Evolutionary conservation across 2,113 vertebrate genomes (phyloP).

Genomic region (Thryonomys swinderianus): DNA sequence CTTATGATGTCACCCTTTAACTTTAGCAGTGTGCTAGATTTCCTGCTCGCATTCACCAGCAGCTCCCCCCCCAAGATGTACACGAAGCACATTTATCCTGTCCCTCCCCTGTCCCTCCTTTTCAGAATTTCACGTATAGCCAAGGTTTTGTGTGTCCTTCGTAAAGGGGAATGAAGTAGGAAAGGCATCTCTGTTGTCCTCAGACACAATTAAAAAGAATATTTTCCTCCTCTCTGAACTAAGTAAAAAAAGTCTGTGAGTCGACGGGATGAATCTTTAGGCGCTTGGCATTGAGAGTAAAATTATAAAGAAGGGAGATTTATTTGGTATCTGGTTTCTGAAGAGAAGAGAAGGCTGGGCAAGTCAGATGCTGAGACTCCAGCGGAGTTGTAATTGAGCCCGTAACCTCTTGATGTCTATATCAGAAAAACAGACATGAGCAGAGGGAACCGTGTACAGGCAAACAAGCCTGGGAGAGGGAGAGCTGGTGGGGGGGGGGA

Average conservation of each 20-base stretch:
- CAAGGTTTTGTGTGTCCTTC: slow-evolving; percentile 33
- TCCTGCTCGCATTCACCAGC: slow-evolving; percentile 71
- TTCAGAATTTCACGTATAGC: slow-evolving; percentile 67
- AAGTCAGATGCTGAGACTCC: slow-evolving; percentile 81
- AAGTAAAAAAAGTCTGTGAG: neutral
- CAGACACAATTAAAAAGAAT: slow-evolving; percentile 5
- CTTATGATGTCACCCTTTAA: slow-evolving; percentile 64
- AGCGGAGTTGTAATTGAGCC: slow-evolving; percentile 86
- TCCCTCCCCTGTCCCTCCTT: neutral
- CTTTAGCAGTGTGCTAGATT: slow-evolving; percentile 82
- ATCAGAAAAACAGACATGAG: slow-evolving; percentile 84
- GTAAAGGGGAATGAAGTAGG: neutral
- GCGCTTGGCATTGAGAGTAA: slow-evolving; percentile 66
- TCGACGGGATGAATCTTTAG: neutral
- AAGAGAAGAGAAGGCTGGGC: slow-evolving; percentile 81
- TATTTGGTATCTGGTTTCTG: slow-evolving; percentile 76
- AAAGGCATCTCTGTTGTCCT: neutral
- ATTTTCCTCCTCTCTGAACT: neutral
- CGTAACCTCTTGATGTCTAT: slow-evolving; percentile 88
- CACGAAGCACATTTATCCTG: neutral
- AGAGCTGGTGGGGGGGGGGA: slow-evolving; percentile 68
- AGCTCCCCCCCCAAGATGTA: neutral
- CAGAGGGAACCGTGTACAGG: slow-evolving; percentile 79
- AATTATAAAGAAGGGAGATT: slow-evolving; percentile 75
- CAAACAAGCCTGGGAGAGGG: slow-evolving; percentile 79